phyloP scores from a whole-genome alignment of 23 tunicate genomes.

The Trididemnum nubilum region DNA sequence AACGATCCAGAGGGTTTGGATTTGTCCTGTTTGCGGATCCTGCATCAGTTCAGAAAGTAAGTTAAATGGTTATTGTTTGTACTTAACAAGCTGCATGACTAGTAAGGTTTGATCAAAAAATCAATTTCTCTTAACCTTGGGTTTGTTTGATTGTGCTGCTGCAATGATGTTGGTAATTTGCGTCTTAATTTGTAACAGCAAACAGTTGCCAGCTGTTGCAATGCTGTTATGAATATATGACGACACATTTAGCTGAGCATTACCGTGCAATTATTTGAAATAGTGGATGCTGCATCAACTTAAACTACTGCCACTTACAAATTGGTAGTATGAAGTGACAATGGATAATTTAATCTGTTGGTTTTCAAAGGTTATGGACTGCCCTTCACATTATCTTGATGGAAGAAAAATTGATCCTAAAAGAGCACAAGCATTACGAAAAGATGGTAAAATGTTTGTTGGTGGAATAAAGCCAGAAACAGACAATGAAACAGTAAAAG shows the following conservation, averaged over 20 bases:
- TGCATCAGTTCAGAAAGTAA: slow-evolving; percentile 69
- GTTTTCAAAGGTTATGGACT: slow-evolving; percentile 41
- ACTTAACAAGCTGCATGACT: not conserved
- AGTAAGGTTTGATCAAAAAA: not conserved
- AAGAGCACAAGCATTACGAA: slow-evolving; percentile 85
- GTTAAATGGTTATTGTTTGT: not conserved
- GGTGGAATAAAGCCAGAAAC: slow-evolving; percentile 97
- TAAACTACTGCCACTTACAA: too few relatives aligned
- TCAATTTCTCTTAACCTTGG: not conserved
- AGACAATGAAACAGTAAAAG: slow-evolving; percentile 58
- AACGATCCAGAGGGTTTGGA: slow-evolving; percentile 96
- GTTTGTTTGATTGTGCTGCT: not conserved
- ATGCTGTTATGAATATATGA: not conserved
- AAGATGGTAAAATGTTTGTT: slow-evolving; percentile 94
- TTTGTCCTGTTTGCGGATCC: slow-evolving; percentile 83
- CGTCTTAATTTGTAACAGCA: not conserved
- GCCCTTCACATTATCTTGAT: slow-evolving; percentile 55
- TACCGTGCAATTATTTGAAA: not conserved
- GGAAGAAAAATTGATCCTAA: slow-evolving; percentile 94
- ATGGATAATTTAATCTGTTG: not conserved
- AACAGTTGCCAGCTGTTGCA: not conserved
- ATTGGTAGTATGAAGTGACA: not conserved
- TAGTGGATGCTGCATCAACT: too few relatives aligned
- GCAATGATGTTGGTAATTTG: not conserved
- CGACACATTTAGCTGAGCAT: not conserved